Base-by-base conservation (phyloP, 2,888 invertebrate species). In the Dynastes maya region DNA sequence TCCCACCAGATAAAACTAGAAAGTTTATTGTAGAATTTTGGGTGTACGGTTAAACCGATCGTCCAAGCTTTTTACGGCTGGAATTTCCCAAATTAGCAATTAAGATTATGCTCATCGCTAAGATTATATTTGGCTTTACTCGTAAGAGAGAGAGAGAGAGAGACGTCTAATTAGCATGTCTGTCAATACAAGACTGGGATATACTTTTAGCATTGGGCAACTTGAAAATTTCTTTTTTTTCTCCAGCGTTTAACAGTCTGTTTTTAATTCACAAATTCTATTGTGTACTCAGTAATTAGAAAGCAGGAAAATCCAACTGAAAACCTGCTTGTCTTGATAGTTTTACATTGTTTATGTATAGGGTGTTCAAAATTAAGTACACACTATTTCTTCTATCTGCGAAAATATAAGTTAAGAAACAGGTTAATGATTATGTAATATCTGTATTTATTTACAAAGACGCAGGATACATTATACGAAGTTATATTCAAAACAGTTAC, bases 61-160 rank as follows among this genome's bases (percentile, higher is more conserved):
- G 40, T 16, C 22, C 40, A 27, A 27, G 40, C n/a, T 9, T n/a
- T 61, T 72, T 72, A 72, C 32, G 61, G 9, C 58, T 16, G 72
- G 72, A 72, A 72, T 40, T 61, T 72, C 72, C 72, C 16, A 72
- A 72, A 72, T 58, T 72, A 58, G 40, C 72, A 58, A 61, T 72
- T 72, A 58, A 72, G 27, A 72, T 72, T 58, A 37, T 13, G 61
- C 8, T 58, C 45, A 61, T 58, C 58, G 53, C 40, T 72, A n/a
- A 40, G 37, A 61, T 61, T 61, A 22, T 61, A 61, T 3, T 61
- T 61, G 53, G n/a, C 53, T 53, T 53, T n/a, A 53, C 53, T 53
- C n/a, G n/a, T 8, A 45, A 45, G 11, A 53, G 16, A 53, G 53
- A 53, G 32, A 32, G 32, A 32, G 32, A 37, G 53, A 53, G 16